phyloP scores from a whole-genome alignment of 2,113 vertebrate species.

The Porphyrio hochstetteri region DNA sequence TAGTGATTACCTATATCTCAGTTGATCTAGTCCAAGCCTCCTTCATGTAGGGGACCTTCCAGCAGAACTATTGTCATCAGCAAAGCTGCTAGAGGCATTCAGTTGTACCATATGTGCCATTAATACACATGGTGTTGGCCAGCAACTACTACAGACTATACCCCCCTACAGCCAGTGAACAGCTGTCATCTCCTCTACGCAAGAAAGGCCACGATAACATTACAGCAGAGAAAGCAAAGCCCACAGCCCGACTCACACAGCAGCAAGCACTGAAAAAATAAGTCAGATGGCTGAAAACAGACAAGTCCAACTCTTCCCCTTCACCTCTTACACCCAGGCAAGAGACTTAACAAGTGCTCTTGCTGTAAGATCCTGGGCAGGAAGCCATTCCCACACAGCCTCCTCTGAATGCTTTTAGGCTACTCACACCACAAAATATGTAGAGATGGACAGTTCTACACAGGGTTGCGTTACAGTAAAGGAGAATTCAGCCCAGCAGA shows the following conservation, averaged over 20 bases:
- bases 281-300: not conserved
- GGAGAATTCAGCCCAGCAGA: not conserved
- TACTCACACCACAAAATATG: not conserved
- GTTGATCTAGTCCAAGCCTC: not conserved
- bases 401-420: not conserved
- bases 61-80: accelerated
- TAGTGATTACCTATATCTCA: not conserved
- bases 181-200: not conserved
- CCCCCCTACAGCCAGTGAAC: not conserved
- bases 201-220: not conserved
- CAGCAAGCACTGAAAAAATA: not conserved
- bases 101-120: not conserved
- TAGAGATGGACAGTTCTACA: not conserved
- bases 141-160: not conserved
- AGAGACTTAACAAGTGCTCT: not conserved
- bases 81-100: not conserved
- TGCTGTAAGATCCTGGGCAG: not conserved
- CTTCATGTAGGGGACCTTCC: not conserved
- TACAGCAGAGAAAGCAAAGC: not conserved
- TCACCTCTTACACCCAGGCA: not conserved
- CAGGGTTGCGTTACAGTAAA: not conserved
- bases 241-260: not conserved
- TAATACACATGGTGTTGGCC: not conserved
- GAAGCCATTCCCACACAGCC: not conserved
- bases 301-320: not conserved